Base-by-base conservation (phyloP, 2,113 vertebrate species). In the Labeo rohita region DNA sequence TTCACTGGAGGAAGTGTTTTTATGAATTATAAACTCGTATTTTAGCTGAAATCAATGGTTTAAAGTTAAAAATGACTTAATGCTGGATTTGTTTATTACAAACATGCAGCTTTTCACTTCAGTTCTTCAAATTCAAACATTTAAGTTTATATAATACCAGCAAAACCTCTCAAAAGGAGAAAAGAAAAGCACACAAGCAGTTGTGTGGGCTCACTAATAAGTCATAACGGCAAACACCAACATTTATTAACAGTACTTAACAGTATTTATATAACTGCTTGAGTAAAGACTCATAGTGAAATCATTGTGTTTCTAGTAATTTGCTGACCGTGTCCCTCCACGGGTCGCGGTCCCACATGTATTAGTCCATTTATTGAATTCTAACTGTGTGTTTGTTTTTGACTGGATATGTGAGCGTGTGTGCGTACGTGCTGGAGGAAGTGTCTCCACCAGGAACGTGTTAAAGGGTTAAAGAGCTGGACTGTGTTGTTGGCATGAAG, bases 381-480 rank as follows among this genome's bases (percentile, higher is more conserved):
- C 43, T 28, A 47, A 61, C 15, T 36, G 9, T 74, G 28, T n/a
- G 28, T 87, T 43, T 13, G 73, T 39, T 18, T 73, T 18, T 84
- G 56, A 74, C 16, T 79, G 63, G 47, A n/a, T 39, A 4, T 56
- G 75, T 66, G 75, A 28, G 61, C 9, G 73, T 75, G 52, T 65
- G 18, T 96, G 94, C 94, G 94, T 93, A 92, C 90, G 92, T 94
- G 92, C 63, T 92, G 90, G 92, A 95, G 94, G 95, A 96, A 95
- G 92, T 94, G 91, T 95, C 94, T 92, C 90, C 93, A 93, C 92
- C 92, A 80, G 91, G 89, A 87, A 88, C 87, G 90, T 91, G 90
- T 90, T 93, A 88, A 96, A 96, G 95, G 94, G 94, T 96, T 95
- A 96, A 96, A 91, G 93, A 92, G 91, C 92, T 89, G 92, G 90